Evolutionary conservation across 2,113 vertebrate species (phyloP).

Genomic region (Peromyscus leucopus): DNA sequence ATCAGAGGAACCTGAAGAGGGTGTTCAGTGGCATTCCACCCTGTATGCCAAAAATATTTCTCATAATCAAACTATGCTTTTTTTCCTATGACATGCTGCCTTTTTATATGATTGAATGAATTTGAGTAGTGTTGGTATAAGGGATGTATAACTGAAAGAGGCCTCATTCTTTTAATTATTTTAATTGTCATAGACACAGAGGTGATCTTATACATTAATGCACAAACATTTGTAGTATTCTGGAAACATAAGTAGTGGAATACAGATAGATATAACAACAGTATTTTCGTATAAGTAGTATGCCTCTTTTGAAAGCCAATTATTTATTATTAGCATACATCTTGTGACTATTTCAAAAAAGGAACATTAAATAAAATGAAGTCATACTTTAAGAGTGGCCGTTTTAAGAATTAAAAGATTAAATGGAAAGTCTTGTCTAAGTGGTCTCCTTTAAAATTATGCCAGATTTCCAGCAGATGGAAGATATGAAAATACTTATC

Average conservation of each 20-base stretch:
- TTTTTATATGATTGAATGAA: background rate
- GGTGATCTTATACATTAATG: background rate
- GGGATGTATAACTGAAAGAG: background rate
- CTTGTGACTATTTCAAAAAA: background rate
- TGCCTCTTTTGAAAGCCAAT: constrained; percentile 15
- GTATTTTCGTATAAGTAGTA: background rate
- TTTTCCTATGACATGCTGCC: background rate
- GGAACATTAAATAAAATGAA: background rate
- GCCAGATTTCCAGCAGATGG: constrained; percentile 22
- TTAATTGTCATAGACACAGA: background rate
- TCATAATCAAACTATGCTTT: background rate
- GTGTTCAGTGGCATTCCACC: background rate
- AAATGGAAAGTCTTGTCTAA: constrained; percentile 36
- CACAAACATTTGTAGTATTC: background rate
- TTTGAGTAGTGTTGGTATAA: background rate
- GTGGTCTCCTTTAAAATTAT: constrained; percentile 39
- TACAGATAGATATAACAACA: background rate
- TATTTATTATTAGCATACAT: constrained; percentile 11
- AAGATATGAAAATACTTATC: constrained; percentile 47
- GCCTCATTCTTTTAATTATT: background rate
- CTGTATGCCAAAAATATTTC: background rate
- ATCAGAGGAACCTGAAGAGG: background rate
- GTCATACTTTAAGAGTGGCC: background rate
- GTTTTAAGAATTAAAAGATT: constrained; percentile 52
- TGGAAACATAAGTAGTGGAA: background rate